These are phyloP conservation scores for Bimastos eiseni DNA, from an alignment of 2,888 invertebrate genomes.

Conservation along the genomic window DNA sequence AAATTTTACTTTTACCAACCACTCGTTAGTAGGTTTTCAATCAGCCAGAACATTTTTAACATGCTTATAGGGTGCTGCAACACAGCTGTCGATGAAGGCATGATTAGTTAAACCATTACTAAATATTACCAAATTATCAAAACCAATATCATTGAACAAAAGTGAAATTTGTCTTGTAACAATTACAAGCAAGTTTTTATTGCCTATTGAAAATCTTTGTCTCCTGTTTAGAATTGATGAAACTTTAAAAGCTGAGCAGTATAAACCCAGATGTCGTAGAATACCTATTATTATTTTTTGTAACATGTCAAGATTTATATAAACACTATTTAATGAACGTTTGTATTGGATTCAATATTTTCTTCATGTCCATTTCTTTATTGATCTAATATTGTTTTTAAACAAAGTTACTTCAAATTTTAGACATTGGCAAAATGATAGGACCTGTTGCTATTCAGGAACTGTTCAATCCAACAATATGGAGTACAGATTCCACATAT, in stretches of 20 bases:
- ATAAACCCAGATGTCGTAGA: no score
- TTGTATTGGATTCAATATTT: background rate
- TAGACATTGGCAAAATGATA: background rate
- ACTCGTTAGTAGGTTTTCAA: background rate
- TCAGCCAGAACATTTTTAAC: background rate
- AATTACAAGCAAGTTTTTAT: no score
- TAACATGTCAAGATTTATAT: no score
- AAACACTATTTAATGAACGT: background rate
- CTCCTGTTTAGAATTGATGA: no score
- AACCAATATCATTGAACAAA: no score
- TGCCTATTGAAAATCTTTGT: no score
- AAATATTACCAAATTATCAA: no score
- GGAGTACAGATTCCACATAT: slow-evolving; percentile 89
- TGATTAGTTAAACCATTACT: background rate
- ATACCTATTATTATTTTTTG: no score
- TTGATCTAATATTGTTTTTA: background rate
- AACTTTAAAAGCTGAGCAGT: no score
- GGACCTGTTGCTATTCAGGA: slow-evolving; percentile 63
- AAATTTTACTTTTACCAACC: background rate
- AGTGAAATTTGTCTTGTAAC: no score
- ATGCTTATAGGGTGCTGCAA: background rate
- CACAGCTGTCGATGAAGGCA: background rate
- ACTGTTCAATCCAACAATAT: slow-evolving; percentile 87
- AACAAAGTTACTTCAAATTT: background rate
- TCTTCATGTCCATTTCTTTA: background rate